Evolutionary conservation across 2,797 vertebrate genomes (phyloP), one percentile per base, ranked within the genome.

Genomic region (Ctenochaetus hawaiiensis): DNA sequence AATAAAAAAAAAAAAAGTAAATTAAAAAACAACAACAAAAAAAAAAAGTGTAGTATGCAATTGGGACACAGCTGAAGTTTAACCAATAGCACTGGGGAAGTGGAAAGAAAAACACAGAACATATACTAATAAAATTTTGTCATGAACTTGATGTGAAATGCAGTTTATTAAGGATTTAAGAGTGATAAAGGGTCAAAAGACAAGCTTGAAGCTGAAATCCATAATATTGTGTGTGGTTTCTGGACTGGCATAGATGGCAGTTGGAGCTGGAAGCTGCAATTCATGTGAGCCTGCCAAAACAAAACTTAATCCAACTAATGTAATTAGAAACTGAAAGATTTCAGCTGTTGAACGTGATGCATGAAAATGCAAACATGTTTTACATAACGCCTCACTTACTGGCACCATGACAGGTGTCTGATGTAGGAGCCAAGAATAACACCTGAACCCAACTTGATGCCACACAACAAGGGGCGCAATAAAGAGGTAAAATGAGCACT

Each of bases 51-150:
- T 14, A 41, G 72, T 84, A 78, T 82, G 80, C 48, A 73, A 89
- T 80, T 89, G 90, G 87, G 89, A 91, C 87, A 89, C 88, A 89
- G 87, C 63, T 84, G 47, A 72, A 69, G 60, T 89, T 92, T 77
- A 94, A 95, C 90, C 92, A 92, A 93, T 87, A 94, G 93, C 93
- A 91, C 90, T 77, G 84, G 57, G 65, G 22, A 53, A 75, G 41
- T 62, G 82, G 91, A 91, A 81, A 45, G 49, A 51, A 12, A 83
- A 77, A 85, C 20, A 77, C 41, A 77, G 63, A 81, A 86, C 60
- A 78, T 23, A 72, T 51, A 52, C 65, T 70, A 44, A 60, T 61
- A 68, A 59, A 64, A 76, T 37, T 75, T 75, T 61, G 20, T 63
- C 39, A 59, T 70, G 49, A 71, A 37, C 48, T 56, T 23, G 51